Conservation (phyloP, 1,140 invertebrate genomes). For the Adelges cooleyi region DNA sequence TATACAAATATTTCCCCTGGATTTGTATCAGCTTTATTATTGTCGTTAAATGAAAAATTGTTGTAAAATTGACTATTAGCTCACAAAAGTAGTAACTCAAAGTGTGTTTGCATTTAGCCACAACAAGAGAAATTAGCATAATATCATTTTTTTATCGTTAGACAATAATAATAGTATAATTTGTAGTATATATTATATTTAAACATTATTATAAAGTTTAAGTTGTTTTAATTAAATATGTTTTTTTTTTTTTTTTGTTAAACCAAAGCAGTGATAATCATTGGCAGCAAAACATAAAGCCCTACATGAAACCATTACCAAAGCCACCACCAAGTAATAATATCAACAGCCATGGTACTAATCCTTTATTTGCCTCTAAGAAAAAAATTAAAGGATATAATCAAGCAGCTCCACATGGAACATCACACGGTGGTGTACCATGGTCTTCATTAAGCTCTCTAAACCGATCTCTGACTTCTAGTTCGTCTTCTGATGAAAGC, state of each 20-base stretch:
- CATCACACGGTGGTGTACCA: conserved; percentile 42
- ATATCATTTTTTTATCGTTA: too few species aligned
- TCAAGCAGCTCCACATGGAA: conserved; percentile 32
- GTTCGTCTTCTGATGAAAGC: conserved; percentile 62
- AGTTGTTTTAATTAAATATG: too few species aligned
- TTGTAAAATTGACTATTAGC: too few species aligned
- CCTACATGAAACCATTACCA: conserved; percentile 48
- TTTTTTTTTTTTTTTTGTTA: background rate
- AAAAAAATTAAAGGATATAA: background rate
- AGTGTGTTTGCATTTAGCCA: too few species aligned
- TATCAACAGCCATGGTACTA: conserved; percentile 34
- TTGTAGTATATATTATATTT: too few species aligned
- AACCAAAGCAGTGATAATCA: background rate
- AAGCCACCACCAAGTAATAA: conserved; percentile 42
- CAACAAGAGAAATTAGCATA: too few species aligned
- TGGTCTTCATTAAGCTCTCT: conserved; percentile 65
- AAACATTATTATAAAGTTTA: too few species aligned
- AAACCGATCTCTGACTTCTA: conserved; percentile 63
- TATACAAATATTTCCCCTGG: too few species aligned
- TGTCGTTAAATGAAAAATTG: too few species aligned
- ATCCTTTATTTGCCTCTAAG: background rate
- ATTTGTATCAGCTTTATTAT: too few species aligned
- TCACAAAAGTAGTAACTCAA: too few species aligned
- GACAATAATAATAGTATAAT: too few species aligned
- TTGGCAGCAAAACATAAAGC: conserved; percentile 29